Percentiles rank a stretch among this genome's conserved stretches.
Evolutionary conservation across 2,113 vertebrate species (phyloP).

Genomic region (Balaeniceps rex): DNA sequence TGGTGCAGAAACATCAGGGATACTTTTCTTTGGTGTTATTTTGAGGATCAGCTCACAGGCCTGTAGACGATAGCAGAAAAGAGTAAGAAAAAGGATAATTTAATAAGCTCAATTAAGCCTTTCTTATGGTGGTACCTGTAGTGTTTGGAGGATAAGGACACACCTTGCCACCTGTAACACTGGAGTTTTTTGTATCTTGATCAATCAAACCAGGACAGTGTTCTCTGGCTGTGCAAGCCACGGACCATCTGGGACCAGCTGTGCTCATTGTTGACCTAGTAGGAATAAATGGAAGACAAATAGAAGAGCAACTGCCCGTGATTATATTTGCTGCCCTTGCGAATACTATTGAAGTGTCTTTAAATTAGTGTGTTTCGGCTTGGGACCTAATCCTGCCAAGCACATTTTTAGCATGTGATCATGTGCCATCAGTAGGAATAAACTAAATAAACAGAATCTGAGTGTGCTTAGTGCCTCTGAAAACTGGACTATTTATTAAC

Average conservation of each 20-base stretch:
- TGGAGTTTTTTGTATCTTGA: neutral
- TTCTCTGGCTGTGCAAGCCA: neutral
- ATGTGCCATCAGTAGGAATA: neutral
- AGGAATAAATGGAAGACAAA: constrained; percentile 6
- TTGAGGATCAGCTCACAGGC: neutral
- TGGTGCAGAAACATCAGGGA: neutral
- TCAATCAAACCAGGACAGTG: neutral
- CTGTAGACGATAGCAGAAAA: neutral
- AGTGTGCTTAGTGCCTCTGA: neutral
- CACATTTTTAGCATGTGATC: constrained; percentile 5
- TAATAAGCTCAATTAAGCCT: neutral
- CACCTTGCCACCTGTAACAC: neutral
- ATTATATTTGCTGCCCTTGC: constrained; percentile 6
- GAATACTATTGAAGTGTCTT: neutral
- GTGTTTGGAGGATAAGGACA: neutral
- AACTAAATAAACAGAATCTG: neutral
- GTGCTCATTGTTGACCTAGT: neutral
- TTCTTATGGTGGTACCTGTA: neutral
- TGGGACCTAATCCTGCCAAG: constrained; percentile 3
- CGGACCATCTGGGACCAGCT: neutral
- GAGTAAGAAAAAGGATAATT: neutral
- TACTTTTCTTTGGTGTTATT: neutral
- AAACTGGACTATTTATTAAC: neutral
- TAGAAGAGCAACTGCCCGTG: neutral
- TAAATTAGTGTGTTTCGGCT: neutral